Evolutionary conservation across 2,113 vertebrate genomes (phyloP).

Genomic region (Orthonyx spaldingii): DNA sequence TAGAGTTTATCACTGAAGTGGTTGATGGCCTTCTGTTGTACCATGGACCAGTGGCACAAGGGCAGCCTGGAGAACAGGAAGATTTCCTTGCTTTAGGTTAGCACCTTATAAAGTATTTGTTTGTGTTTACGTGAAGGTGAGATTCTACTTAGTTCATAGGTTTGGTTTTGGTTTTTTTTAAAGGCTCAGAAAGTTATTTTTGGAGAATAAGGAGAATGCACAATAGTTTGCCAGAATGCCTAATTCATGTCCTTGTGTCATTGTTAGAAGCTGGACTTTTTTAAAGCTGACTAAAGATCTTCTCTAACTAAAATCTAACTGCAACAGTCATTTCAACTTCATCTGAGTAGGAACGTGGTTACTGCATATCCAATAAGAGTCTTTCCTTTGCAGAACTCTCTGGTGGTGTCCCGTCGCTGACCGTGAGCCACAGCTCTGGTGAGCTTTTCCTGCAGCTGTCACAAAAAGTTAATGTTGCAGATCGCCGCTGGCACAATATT

Average conservation of each 20-base stretch:
- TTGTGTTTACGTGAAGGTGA: neutral
- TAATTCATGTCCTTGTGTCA: neutral
- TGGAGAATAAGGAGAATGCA: neutral
- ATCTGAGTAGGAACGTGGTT: neutral
- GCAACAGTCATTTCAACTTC: neutral
- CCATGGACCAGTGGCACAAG: constrained; percentile 72
- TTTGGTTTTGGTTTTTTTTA: neutral
- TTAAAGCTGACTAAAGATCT: neutral
- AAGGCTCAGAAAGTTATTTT: neutral
- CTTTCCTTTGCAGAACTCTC: constrained; percentile 76
- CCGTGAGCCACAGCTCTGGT: constrained; percentile 81
- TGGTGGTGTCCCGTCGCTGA: constrained; percentile 76
- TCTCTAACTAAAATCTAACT: neutral
- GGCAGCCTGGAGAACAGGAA: constrained; percentile 64
- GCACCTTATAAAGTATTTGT: neutral
- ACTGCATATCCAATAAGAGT: neutral
- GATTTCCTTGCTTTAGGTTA: constrained; percentile 84
- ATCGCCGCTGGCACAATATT: constrained; percentile 85
- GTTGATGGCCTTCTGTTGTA: constrained; percentile 82
- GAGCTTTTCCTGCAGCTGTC: constrained; percentile 79
- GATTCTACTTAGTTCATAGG: neutral
- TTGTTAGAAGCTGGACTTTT: neutral
- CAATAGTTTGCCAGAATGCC: neutral
- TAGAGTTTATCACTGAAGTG: constrained; percentile 84
- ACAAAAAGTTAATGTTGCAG: constrained; percentile 67